phyloP scores from a whole-genome alignment of 2,113 vertebrate genomes.

The Datnioides undecimradiatus region DNA sequence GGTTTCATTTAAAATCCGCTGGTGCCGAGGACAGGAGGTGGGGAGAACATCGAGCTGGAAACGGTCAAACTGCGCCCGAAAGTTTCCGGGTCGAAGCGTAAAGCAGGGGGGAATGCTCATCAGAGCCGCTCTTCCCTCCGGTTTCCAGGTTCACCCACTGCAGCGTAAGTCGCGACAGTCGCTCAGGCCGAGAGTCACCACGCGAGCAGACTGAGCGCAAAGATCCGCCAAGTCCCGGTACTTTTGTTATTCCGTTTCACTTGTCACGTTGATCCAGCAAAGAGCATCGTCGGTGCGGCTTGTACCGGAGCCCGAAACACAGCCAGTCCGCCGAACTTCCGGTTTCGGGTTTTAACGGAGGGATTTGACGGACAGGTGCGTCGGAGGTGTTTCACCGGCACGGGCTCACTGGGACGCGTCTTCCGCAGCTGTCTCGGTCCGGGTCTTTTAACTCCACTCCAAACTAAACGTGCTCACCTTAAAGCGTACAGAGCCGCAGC shows the following conservation, averaged over 20 bases:
- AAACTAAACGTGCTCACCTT: slow-evolving; percentile 69
- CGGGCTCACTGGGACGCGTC: background rate
- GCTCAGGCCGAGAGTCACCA: slow-evolving; percentile 4
- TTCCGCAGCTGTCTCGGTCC: background rate
- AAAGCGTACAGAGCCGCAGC: slow-evolving; percentile 28
- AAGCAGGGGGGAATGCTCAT: too few relatives aligned
- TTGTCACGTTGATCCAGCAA: slow-evolving; percentile 3
- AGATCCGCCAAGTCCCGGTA: background rate
- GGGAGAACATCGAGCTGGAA: background rate
- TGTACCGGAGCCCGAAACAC: slow-evolving; percentile 36
- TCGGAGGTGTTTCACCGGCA: background rate
- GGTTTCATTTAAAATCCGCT: background rate
- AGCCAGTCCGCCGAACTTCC: slow-evolving; percentile 59
- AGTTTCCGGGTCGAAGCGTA: too few relatives aligned
- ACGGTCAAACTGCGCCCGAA: too few relatives aligned
- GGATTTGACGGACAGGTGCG: too few relatives aligned
- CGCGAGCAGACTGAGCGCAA: accelerated
- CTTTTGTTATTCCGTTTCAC: slow-evolving; percentile 31
- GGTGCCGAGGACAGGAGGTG: background rate
- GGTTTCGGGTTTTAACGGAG: background rate
- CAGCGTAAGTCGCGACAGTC: slow-evolving; percentile 54
- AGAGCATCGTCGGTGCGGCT: slow-evolving; percentile 28
- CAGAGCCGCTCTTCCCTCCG: slow-evolving; percentile 6
- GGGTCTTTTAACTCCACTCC: slow-evolving; percentile 52
- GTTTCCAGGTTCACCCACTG: slow-evolving; percentile 48